Evolutionary conservation across 2,113 vertebrate genomes (phyloP), one percentile per base, ranked within the genome.

Genomic region (Myocastor coypus): DNA sequence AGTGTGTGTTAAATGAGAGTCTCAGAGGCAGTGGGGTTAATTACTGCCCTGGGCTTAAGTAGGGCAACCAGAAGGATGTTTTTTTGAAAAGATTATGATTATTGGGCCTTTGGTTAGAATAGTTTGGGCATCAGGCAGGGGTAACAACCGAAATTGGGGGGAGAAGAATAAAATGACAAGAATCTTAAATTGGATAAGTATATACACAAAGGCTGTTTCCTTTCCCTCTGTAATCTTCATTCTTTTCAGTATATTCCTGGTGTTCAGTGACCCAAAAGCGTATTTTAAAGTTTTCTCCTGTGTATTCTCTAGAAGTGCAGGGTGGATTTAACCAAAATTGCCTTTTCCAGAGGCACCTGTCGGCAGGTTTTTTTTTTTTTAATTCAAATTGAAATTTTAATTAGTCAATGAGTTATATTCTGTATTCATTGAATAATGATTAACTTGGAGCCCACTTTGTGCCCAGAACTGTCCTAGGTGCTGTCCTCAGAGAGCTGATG

Each of bases 151-250:
- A 95, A 82, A 94, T 89, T 94, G 75, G 78, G 64, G 50, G 73
- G 50, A 96, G 40, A 28, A 93, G 89, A 94, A 89, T 96, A 77
- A 97, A 97, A 97, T 97, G 96, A 98, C 96, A 96, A 95, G 95
- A 97, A 96, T 97, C 92, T 92, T 77, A 97, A 96, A 98, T 98
- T 97, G 96, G 94, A 94, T 98, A 98, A 97, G 83, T 97, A 97
- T 98, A 97, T 96, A 95, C 90, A 95, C 97, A 96, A 68, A 96
- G 64, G 34, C 90, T 7, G 34, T 87, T 88, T 97, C 83, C 71
- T 95, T 96, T 78, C 81, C 88, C 92, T 88, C 95, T 97, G 50
- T 97, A 94, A 98, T 97, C 96, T 93, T 80, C 89, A 34, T 78
- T 95, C 71, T 32, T 88, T 83, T 77, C 71, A 68, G 92, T 95